These are phyloP conservation scores for Cyrtodaria siliqua DNA, from an alignment of 2,888 invertebrate genomes.

Conservation along the genomic window DNA sequence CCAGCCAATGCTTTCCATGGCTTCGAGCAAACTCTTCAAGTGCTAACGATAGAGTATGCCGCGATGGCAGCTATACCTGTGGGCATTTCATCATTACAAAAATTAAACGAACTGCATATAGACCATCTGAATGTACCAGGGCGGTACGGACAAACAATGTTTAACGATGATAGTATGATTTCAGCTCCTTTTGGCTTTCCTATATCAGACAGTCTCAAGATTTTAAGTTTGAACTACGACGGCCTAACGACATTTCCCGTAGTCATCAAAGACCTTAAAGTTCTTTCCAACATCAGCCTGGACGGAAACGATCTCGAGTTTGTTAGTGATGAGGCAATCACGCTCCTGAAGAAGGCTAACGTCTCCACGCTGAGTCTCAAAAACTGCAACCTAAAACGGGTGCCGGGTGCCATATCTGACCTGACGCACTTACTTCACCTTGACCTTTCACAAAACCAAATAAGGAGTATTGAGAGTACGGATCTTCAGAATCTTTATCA, in stretches of 20 bases:
- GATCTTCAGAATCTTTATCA: constrained; percentile 56
- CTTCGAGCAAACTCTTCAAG: constrained; percentile 57
- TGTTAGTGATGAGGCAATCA: constrained; percentile 68
- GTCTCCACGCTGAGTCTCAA: constrained; percentile 58
- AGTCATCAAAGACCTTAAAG: constrained; percentile 45
- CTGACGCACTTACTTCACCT: constrained; percentile 45
- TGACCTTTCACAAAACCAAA: constrained; percentile 62
- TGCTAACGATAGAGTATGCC: constrained; percentile 63
- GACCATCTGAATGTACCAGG: constrained; percentile 47
- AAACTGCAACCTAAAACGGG: constrained; percentile 64
- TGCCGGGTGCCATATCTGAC: constrained; percentile 68
- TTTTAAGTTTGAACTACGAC: constrained; percentile 63
- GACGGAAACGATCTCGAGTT: constrained; percentile 66
- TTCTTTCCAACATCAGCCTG: constrained; percentile 48
- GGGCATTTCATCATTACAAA: constrained; percentile 39
- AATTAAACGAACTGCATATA: constrained; percentile 59
- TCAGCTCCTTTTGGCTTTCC: constrained; percentile 47
- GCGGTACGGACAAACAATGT: constrained; percentile 17
- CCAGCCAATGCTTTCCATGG: constrained; percentile 61
- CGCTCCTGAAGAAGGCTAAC: constrained; percentile 49
- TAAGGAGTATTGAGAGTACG: constrained; percentile 67
- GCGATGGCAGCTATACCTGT: constrained; percentile 56
- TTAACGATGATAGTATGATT: constrained; percentile 59
- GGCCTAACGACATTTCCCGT: constrained; percentile 65
- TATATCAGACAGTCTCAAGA: constrained; percentile 43